These are phyloP conservation scores for Hemibagrus wyckioides DNA, from an alignment of 2,113 vertebrate genomes.

Conservation along the genomic window DNA sequence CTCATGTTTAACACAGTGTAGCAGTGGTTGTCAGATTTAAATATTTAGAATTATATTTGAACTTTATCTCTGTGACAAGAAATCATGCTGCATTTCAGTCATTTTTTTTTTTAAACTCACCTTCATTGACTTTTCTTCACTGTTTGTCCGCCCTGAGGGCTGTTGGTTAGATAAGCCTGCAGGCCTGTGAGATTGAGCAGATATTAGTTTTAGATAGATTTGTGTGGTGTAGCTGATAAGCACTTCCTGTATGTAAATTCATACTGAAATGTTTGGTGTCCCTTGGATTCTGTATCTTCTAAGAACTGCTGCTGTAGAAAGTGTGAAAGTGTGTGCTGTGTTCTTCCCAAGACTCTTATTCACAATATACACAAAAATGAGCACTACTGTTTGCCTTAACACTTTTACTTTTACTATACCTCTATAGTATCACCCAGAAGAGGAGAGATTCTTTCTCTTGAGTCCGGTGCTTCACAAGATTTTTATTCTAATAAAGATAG, in stretches of 20 bases:
- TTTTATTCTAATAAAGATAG: background rate
- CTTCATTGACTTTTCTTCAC: background rate
- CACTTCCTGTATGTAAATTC: background rate
- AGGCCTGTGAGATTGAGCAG: background rate
- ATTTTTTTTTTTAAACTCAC: no score
- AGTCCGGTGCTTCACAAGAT: background rate
- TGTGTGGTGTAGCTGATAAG: background rate
- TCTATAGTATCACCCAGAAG: background rate
- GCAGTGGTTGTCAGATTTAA: background rate
- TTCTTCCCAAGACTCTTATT: background rate
- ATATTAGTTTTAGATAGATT: background rate
- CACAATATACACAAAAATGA: background rate
- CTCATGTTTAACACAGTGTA: background rate
- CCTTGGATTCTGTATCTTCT: background rate
- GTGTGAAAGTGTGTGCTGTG: background rate
- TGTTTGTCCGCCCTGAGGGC: background rate
- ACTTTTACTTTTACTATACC: background rate
- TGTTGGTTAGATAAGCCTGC: background rate
- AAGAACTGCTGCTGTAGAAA: background rate
- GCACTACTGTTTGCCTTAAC: background rate
- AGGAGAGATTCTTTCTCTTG: background rate
- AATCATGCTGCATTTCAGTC: background rate
- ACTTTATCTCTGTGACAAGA: background rate
- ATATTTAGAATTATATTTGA: background rate
- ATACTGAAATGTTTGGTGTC: background rate